Percentiles rank a stretch among this genome's conserved stretches.
Conservation (phyloP, 2,888 invertebrate genomes). For the Orthonevra nobilis region DNA sequence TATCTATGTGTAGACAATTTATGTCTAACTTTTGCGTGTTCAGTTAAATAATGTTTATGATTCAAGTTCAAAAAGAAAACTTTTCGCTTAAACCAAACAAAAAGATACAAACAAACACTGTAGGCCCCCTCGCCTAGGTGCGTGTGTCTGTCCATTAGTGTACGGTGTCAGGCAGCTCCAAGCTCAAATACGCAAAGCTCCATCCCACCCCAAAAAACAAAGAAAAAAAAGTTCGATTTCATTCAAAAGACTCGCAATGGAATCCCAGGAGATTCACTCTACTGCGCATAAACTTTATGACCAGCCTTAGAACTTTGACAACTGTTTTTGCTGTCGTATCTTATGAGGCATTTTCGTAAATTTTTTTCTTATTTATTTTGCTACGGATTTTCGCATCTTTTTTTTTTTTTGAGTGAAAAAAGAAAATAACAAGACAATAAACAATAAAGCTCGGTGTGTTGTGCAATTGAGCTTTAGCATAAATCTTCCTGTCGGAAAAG, state of each 20-base stretch:
- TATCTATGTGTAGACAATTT: too few relatives aligned
- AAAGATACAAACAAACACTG: conserved; percentile 4
- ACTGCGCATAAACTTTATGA: conserved; percentile 28
- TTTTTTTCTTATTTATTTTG: conserved; percentile 34
- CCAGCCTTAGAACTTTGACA: not conserved
- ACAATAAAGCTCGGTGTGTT: conserved; percentile 2
- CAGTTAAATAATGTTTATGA: conserved; percentile 8
- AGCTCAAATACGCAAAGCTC: conserved; percentile 19
- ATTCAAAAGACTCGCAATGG: not conserved
- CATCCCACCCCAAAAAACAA: too few relatives aligned
- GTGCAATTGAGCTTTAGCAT: not conserved
- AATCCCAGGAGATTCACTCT: not conserved
- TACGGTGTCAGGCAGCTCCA: not conserved
- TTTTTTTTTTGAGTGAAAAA: too few relatives aligned
- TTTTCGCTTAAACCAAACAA: conserved; percentile 10
- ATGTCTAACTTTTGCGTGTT: conserved; percentile 24
- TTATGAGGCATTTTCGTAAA: conserved; percentile 12
- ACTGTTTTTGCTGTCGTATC: not conserved
- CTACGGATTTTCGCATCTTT: conserved; percentile 39
- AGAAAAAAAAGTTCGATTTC: conserved; percentile 28
- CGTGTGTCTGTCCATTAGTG: not conserved
- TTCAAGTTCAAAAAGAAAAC: conserved; percentile 5
- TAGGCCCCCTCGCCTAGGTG: too few relatives aligned
- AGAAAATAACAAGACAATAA: conserved; percentile 45
- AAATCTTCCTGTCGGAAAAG: too few relatives aligned